Evolutionary conservation across 1,140 invertebrate genomes (phyloP), one percentile per base, ranked within the genome.

Genomic region (Acromyrmex echinatior): DNA sequence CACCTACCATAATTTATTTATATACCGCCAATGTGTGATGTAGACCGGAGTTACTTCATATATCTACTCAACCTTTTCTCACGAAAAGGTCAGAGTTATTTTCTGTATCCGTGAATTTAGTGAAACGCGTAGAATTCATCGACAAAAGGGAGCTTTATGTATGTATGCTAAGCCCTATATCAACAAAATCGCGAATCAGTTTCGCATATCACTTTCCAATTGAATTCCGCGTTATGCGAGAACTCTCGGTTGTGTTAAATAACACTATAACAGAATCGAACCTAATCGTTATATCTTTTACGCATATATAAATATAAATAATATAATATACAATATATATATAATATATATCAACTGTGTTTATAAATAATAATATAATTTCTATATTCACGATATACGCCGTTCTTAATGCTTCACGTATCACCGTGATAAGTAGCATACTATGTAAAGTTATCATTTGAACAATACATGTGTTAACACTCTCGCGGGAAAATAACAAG

Each of bases 321-420:
- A 82, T 74, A 82, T 51, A 51, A 71, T 74, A 60, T 73, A 60
- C 56, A 51, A 84, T 76, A 84, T 82, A 49, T 81, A 28, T 81
- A 28, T 70, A 45, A 56, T 45, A 71, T 81, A 31, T 82, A 25
- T 84, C 70, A 84, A 84, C 56, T 76, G 39, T 82, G 25, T 51
- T 49, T 49, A 82, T 84, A 84, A 84, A 84, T 84, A 84, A 84
- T 84, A 84, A 49, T 74, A 49, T 74, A 82, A 76, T 76, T 76
- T 74, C 70, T 74, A 82, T 82, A 82, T 74, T 74, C 68, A 62
- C 25, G 56, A 74, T 74, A 76, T 81, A 58, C 66, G 53, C 51
- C 51, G 39, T 62, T 62, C 56, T 35, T 31, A 49, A 14, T 25
- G 35, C 51, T 28, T 74, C 28, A 35, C 25, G n/a, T 51, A 16